Evolutionary conservation across 2,888 invertebrate species (phyloP).

Genomic region (Phytoseiulus persimilis): DNA sequence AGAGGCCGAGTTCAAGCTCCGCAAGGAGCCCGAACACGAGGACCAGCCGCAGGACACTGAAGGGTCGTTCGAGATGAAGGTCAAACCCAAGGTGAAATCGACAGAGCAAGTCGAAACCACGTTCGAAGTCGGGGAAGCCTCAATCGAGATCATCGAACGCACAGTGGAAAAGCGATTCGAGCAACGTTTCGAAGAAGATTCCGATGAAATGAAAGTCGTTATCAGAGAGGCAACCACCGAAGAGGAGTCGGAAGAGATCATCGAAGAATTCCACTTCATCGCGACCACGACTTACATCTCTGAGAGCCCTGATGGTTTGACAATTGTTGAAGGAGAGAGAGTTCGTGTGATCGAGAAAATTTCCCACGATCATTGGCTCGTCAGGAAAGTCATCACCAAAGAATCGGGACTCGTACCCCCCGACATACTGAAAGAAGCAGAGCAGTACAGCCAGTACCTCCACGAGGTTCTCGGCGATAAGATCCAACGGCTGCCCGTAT

Average conservation of each 20-base stretch:
- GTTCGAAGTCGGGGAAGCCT: not conserved
- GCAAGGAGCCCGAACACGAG: constrained; percentile 11
- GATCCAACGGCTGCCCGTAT: constrained; percentile 79
- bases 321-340: constrained; percentile 79
- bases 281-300: constrained; percentile 76
- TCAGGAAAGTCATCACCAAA: constrained; percentile 75
- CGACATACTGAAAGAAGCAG: constrained; percentile 72
- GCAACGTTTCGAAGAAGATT: constrained; percentile 36
- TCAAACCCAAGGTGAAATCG: not conserved
- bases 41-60: constrained; percentile 11
- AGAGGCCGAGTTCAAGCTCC: constrained; percentile 18
- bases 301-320: constrained; percentile 73
- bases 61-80: not conserved
- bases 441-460: constrained; percentile 69
- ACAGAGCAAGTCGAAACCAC: not conserved
- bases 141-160: not conserved
- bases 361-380: constrained; percentile 85
- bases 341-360: constrained; percentile 73
- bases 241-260: constrained; percentile 19
- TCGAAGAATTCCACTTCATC: constrained; percentile 60
- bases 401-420: constrained; percentile 92
- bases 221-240: constrained; percentile 20
- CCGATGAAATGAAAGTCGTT: constrained; percentile 30
- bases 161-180: constrained; percentile 40
- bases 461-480: constrained; percentile 81